Conservation (phyloP, 2,888 invertebrate species). For the Coleophora flavipennella region DNA sequence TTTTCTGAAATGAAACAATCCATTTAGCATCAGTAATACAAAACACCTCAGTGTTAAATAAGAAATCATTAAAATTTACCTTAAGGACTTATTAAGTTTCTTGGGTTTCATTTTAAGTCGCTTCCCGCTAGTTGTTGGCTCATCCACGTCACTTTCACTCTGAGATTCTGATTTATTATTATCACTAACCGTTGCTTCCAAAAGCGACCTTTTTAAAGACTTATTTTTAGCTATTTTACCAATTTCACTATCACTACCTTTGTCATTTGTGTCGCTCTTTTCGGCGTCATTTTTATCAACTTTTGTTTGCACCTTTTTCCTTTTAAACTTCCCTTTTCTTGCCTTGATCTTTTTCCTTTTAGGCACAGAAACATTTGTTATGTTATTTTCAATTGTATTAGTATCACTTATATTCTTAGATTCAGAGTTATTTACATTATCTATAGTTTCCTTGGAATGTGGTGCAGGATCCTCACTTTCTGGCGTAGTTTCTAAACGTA, state of each 20-base stretch:
- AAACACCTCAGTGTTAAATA: too few species aligned
- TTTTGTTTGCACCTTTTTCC: constrained; percentile 35
- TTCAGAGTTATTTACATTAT: constrained; percentile 30
- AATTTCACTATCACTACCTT: constrained; percentile 26
- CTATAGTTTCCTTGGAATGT: constrained; percentile 52
- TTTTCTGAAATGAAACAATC: constrained; percentile 41
- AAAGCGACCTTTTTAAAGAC: constrained; percentile 49
- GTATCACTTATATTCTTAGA: constrained; percentile 34
- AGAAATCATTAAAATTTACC: constrained; percentile 26
- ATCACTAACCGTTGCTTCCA: constrained; percentile 49
- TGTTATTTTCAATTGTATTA: constrained; percentile 23
- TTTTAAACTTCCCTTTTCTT: constrained; percentile 53
- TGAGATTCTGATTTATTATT: constrained; percentile 64
- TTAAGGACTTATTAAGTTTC: constrained; percentile 51
- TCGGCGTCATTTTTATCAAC: constrained; percentile 21
- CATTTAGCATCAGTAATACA: too few species aligned
- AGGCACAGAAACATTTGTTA: constrained; percentile 24
- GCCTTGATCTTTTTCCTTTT: constrained; percentile 49
- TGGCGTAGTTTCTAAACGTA: constrained; percentile 52
- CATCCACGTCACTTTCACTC: constrained; percentile 58
- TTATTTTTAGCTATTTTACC: constrained; percentile 24
- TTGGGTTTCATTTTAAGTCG: constrained; percentile 64
- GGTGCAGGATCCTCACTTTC: constrained; percentile 43
- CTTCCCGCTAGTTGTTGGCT: constrained; percentile 51
- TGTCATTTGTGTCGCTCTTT: constrained; percentile 25